Evolutionary conservation across 2,797 vertebrate genomes (phyloP).

Genomic region (Harpagifer antarcticus): DNA sequence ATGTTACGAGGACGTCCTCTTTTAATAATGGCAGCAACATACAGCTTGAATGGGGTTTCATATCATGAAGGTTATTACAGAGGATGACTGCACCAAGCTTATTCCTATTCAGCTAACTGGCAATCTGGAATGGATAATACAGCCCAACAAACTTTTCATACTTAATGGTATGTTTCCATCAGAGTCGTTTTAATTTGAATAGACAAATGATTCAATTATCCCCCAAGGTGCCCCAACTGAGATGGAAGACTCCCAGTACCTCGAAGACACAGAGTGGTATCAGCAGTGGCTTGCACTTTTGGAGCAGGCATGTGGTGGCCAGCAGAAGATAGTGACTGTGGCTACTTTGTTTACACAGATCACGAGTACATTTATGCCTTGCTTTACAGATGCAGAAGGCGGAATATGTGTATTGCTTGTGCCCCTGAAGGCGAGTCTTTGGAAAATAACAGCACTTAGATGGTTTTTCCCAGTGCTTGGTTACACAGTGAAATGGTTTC

Average conservation of each 20-base stretch:
- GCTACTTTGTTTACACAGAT: slow-evolving; percentile 96
- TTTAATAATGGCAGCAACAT: slow-evolving; percentile 84
- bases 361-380: slow-evolving; percentile 94
- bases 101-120: slow-evolving; percentile 83
- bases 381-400: slow-evolving; percentile 92
- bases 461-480: slow-evolving; percentile 81
- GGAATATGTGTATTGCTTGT: slow-evolving; percentile 93
- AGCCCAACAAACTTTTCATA: slow-evolving; percentile 66
- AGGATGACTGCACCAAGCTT: slow-evolving; percentile 86
- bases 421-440: slow-evolving; percentile 86
- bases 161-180: slow-evolving; percentile 76
- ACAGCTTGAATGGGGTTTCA: slow-evolving; percentile 84
- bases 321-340: slow-evolving; percentile 93
- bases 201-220: slow-evolving; percentile 82
- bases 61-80: slow-evolving; percentile 88
- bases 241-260: slow-evolving; percentile 82
- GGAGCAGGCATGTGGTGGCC: slow-evolving; percentile 97
- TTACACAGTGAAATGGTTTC: slow-evolving; percentile 88
- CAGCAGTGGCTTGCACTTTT: slow-evolving; percentile 93
- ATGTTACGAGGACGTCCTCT: slow-evolving; percentile 75
- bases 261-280: slow-evolving; percentile 89
- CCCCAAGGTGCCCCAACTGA: slow-evolving; percentile 79
- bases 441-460: slow-evolving; percentile 78
- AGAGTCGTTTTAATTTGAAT: slow-evolving; percentile 65
- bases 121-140: slow-evolving; percentile 74